phyloP scores from a whole-genome alignment of 2,113 vertebrate species.

The Menidia beryllina region DNA sequence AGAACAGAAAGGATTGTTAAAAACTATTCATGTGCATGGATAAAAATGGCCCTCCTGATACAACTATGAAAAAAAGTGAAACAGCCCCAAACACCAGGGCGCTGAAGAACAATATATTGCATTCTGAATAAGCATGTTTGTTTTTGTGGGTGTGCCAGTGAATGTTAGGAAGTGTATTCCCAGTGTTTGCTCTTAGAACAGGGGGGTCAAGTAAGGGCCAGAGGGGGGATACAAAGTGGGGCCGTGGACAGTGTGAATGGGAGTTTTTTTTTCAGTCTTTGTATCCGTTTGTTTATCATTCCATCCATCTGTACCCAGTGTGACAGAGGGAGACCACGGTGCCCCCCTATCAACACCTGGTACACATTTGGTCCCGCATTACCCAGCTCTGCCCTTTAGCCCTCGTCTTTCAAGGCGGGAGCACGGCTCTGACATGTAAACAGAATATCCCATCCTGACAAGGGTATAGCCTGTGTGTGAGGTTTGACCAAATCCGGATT shows the following conservation, averaged over 20 bases:
- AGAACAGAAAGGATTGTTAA: background rate
- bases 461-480: conserved; percentile 21
- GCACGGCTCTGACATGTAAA: conserved; percentile 36
- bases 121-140: conserved; percentile 25
- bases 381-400: conserved; percentile 29
- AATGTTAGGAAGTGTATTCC: conserved; percentile 60
- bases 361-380: conserved; percentile 55
- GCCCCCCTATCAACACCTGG: conserved; percentile 61
- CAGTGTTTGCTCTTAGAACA: conserved; percentile 54
- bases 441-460: conserved; percentile 42
- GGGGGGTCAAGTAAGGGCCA: conserved; percentile 47
- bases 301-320: conserved; percentile 55
- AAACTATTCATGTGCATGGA: background rate
- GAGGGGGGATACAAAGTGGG: conserved; percentile 28
- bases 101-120: conserved; percentile 24
- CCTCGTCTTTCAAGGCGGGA: conserved; percentile 41
- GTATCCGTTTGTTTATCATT: conserved; percentile 54
- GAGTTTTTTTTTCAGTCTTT: conserved; percentile 46
- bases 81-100: conserved; percentile 7
- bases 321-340: conserved; percentile 32
- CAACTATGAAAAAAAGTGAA: conserved; percentile 10
- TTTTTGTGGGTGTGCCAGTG: conserved; percentile 20
- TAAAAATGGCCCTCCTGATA: background rate
- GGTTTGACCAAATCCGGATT: conserved; percentile 9
- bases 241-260: conserved; percentile 14